Evolutionary conservation across 2,113 vertebrate species (phyloP).

Genomic region (Malaclemys terrapin): DNA sequence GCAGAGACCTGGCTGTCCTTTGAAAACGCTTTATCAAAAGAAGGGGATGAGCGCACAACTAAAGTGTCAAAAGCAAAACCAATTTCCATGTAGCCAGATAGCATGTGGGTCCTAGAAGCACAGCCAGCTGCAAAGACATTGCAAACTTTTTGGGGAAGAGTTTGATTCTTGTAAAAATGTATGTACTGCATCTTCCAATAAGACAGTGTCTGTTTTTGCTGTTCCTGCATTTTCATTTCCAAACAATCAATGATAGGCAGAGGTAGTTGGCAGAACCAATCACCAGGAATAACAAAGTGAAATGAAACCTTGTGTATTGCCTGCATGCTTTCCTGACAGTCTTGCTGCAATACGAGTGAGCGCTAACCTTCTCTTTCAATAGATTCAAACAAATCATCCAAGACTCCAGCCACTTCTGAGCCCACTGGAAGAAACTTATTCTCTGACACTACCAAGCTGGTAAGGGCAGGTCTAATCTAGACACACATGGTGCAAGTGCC

Average conservation of each 20-base stretch:
- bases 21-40: not conserved
- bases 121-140: not conserved
- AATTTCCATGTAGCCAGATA: not conserved
- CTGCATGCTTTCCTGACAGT: not conserved
- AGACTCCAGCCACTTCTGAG: conserved; percentile 21
- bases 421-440: conserved; percentile 46
- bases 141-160: not conserved
- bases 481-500: not conserved
- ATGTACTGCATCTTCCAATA: not conserved
- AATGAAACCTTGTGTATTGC: not conserved
- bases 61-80: not conserved
- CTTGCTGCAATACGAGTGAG: conserved; percentile 17
- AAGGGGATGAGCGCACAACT: not conserved
- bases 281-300: not conserved
- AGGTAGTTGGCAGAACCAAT: not conserved
- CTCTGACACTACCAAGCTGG: conserved; percentile 57
- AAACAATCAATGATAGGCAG: not conserved
- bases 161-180: fast-evolving
- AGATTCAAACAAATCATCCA: conserved; percentile 58
- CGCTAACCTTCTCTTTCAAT: conserved; percentile 30
- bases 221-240: not conserved
- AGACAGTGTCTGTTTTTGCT: not conserved
- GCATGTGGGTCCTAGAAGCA: not conserved
- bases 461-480: conserved; percentile 49
- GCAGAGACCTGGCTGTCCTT: not conserved